Base-by-base conservation (phyloP, 2,888 invertebrate species). In the Camptogramma bilineatum region DNA sequence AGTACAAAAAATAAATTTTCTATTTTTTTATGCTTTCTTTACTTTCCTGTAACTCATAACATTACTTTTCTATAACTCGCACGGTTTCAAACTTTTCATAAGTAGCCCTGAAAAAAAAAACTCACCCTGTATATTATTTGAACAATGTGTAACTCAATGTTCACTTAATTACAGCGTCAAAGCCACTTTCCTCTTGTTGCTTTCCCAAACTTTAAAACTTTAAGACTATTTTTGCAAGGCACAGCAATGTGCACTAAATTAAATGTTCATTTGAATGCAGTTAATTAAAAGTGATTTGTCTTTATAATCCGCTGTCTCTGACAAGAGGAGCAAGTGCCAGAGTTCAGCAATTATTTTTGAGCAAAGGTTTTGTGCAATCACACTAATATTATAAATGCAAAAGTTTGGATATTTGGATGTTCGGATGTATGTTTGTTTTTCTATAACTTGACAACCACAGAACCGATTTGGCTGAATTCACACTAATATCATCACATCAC, bases 281-380 rank as follows among this genome's bases (percentile, higher is more conserved):
- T 52, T 52, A 31, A 57, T 60, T 46, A 52, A 44, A 51, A 51
- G 42, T n/a, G 50, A 52, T 59, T 60, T 60, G 60, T 59, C 52
- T 66, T 63, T 63, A 39, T 46, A 52, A 50, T 31, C 48, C 34
- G 50, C 53, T 57, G 46, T 54, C 18, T 19, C 8, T 54, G 58
- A 50, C 57, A 28, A 42, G 13, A 5, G 13, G 34, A 18, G 42
- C 18, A 42, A 52, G 28, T 28, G 51, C 52, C 52, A 58, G 44
- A 50, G 39, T 10, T 16, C 52, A 10, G 44, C 51, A 47, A 48
- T 53, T 59, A 59, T 28, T 19, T 2, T 47, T 28, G 28, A 17
- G 8, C 8, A 1, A 44, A 44, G 44, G 5, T 16, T 44, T 17
- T 17, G 16, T 44, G 16, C 44, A 8, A 17, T 16, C 3, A 9